Evolutionary conservation across 2,113 vertebrate species (phyloP).

Genomic region (Gymnobelideus leadbeateri): DNA sequence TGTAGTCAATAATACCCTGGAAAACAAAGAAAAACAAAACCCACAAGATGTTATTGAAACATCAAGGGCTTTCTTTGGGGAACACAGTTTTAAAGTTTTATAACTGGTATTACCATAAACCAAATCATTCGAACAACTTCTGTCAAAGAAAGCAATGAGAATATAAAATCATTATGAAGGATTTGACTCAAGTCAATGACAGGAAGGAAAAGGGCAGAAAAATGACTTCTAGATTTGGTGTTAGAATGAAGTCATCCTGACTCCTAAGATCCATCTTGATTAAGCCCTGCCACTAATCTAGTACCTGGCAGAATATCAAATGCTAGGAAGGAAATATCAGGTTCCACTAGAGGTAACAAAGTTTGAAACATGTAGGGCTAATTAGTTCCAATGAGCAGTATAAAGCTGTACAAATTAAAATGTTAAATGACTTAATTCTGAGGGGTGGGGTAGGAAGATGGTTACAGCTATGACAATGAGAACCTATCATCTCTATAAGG

Average conservation of each 20-base stretch:
- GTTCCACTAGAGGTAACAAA: not conserved
- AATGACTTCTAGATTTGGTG: not conserved
- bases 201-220: not conserved
- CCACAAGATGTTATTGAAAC: constrained; percentile 43
- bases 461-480: not conserved
- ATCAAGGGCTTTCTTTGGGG: constrained; percentile 4
- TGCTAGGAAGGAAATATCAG: not conserved
- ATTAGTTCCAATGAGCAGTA: not conserved
- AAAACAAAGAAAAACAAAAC: constrained; percentile 70
- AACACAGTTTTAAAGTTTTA: not conserved
- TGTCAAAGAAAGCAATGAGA: not conserved
- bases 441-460: not conserved
- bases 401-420: not conserved
- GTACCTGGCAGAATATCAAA: not conserved
- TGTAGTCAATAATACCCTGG: constrained; percentile 99
- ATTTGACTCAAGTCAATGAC: not conserved
- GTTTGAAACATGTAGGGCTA: not conserved
- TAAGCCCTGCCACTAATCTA: not conserved
- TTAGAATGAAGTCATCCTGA: not conserved
- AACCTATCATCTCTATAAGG: not conserved
- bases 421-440: not conserved
- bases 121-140: not conserved
- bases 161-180: not conserved
- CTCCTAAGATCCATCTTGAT: not conserved
- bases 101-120: not conserved